Evolutionary conservation across 2,797 vertebrate species (phyloP), one percentile per base, ranked within the genome.

Genomic region (Spinus pinus): DNA sequence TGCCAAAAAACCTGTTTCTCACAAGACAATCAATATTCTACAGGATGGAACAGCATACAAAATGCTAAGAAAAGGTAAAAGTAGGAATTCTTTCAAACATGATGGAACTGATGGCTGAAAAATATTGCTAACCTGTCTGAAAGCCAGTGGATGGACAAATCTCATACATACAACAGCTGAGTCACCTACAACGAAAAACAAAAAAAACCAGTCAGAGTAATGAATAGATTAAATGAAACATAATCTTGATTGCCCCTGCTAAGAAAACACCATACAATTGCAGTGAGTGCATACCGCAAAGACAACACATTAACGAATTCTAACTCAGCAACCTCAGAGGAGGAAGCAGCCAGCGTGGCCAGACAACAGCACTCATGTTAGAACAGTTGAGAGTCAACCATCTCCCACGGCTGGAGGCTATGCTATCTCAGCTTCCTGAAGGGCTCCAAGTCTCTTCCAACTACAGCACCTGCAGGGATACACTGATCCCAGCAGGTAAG

Each of bases 61-160:
- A 37, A 73, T 65, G n/a, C 83, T 53, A n/a, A 35, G 6, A 49
- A 33, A 72, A 70, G 17, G 44, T 27, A 44, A 30, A 77, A 50
- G 35, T 3, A 81, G 49, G 27, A 79, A 42, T 50, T 78, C 35
- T 73, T 86, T 71, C 62, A 84, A 49, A 81, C 25, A 49, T 2
- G 12, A 58, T 42, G 41, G 35, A 86, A 86, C 4, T 27, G 33
- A 88, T 5, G 20, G 35, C 44, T 88, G 58, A 60, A 90, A 86
- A 83, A 72, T 7, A 64, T 2, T 39, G 30, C 94, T 96, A 86
- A 97, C 96, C 96, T 95, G 92, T 90, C 87, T 96, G 95, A 95
- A 95, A 90, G 66, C 83, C 94, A 95, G 95, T 94, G 92, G 67
- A 93, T 73, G 66, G 91, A 93, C 91, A 88, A 95, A 84, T 73